A percentile compares a stretch with the other conserved stretches of the same genome.
phyloP scores from a whole-genome alignment of 2,888 invertebrate genomes.

The Scaptomyza flava region DNA sequence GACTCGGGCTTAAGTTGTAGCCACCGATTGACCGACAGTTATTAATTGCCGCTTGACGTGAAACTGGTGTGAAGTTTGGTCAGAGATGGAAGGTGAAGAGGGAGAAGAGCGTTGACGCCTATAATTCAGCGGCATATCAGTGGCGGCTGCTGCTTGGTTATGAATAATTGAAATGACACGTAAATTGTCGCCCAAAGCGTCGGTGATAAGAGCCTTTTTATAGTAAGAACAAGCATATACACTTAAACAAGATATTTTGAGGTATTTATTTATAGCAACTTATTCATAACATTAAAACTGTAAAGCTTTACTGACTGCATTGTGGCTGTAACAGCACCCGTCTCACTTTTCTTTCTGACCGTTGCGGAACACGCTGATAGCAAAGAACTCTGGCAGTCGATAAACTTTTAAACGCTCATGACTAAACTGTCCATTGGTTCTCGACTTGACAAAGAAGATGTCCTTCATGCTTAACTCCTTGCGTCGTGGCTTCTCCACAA shows the following conservation, averaged over 20 bases:
- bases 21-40: constrained; percentile 73
- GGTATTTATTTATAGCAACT: constrained; percentile 65
- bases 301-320: constrained; percentile 28
- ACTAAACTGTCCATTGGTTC: constrained; percentile 80
- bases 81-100: constrained; percentile 10
- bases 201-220: constrained; percentile 29
- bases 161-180: constrained; percentile 36
- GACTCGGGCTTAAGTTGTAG: constrained; percentile 47
- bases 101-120: constrained; percentile 38
- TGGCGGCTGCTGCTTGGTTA: constrained; percentile 38
- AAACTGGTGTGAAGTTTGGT: constrained; percentile 18
- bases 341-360: constrained; percentile 41
- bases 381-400: constrained; percentile 81
- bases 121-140: constrained; percentile 36
- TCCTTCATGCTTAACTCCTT: constrained; percentile 70
- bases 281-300: constrained; percentile 61
- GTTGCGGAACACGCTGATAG: constrained; percentile 77
- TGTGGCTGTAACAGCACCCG: constrained; percentile 11
- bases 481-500: constrained; percentile 36
- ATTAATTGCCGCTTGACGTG: constrained; percentile 72
- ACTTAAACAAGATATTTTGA: constrained; percentile 43
- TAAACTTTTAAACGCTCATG: constrained; percentile 78
- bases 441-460: constrained; percentile 81
- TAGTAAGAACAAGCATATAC: constrained; percentile 10
- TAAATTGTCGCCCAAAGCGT: constrained; percentile 40